Base-by-base conservation (phyloP, 2,888 invertebrate species). In the Mimumesa dahlbomi region DNA sequence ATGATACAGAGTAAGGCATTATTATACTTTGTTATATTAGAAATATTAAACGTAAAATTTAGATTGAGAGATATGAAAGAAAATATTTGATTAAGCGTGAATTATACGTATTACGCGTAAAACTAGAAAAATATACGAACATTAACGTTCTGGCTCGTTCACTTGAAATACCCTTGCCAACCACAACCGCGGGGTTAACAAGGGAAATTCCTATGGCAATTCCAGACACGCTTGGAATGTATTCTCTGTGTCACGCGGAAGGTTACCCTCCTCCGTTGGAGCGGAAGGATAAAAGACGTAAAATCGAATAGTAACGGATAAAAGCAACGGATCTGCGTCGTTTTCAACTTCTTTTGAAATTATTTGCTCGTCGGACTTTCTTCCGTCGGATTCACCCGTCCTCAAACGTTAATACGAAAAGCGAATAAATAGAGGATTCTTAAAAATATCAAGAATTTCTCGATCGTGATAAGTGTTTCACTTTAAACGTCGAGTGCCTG, bases 251-350 rank as follows among this genome's bases (percentile, higher is more conserved):
- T 36, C n/a, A 6, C 36, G 11, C 6, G 9, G 11, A 36, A 11
- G n/a, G 13, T 36, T n/a, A 13, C n/a, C 36, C 36, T 36, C 36
- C 6, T 36, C 36, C 4, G 2, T 4, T n/a, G 13, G 13, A 36
- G 4, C 11, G 36, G 36, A 36, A 36, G 13, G 4, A n/a, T n/a
- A 13, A n/a, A 13, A 36, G n/a, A 36, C n/a, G 13, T 36, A 36
- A 36, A 36, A 36, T 36, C 36, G 36, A 36, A 36, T 11, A n/a
- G 36, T 36, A 36, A 36, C 36, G n/a, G n/a, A 11, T n/a, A n/a
- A 13, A 36, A 36, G 36, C 4, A 11, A 11, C 13, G n/a, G 4
- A n/a, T n/a, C n/a, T 13, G 9, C 36, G n/a, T n/a, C 36, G 4
- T 36, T 36, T 36, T 4, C n/a, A 4, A 11, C 13, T 13, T 11